Base-by-base conservation (phyloP, 2,888 invertebrate genomes). In the Spisula solida region DNA sequence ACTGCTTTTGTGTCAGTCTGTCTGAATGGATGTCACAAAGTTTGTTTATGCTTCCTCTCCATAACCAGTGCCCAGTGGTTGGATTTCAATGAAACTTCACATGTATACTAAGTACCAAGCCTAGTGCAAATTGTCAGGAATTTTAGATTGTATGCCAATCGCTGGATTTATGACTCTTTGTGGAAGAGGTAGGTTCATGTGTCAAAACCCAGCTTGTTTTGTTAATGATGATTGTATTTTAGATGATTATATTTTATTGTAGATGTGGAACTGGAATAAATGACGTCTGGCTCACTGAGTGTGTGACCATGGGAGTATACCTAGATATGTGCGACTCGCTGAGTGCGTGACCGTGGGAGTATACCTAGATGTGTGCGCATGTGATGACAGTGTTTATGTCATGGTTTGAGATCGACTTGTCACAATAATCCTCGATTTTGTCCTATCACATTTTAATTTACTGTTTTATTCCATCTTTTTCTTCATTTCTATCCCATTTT, bases 191-290 rank as follows among this genome's bases (percentile, higher is more conserved):
- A 8, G 2, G 41, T 41, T 41, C 2, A 8, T 41, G 41, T 41
- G 41, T 41, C 41, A 41, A 41, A 41, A 2, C 2, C 41, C 8
- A 41, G 2, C 2, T 5, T 41, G 2, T 8, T 41, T 5, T 2
- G 41, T 41, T 41, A 41, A 8, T 41, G 41, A 8, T 41, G 4
- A 41, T n/a, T n/a, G n/a, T n/a, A n/a, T n/a, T n/a, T n/a, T 5
- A 41, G 41, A 41, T 41, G 41, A 41, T 41, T 66, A 25, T 25
- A 25, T 25, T 66, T 25, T 66, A 25, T 93, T 92, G 12, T 82
- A 94, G 94, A 92, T 94, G 91, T 94, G 94, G 94, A 93, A 93
- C 89, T 94, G 94, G 94, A 92, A 86, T 83, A 92, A 93, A 85
- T 87, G 89, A 86, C 84, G 20, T 55, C 25, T 41, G 78, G 84